These are phyloP conservation scores for Sitophilus oryzae DNA, from an alignment of 1,140 invertebrate species.

Conservation along the genomic window DNA sequence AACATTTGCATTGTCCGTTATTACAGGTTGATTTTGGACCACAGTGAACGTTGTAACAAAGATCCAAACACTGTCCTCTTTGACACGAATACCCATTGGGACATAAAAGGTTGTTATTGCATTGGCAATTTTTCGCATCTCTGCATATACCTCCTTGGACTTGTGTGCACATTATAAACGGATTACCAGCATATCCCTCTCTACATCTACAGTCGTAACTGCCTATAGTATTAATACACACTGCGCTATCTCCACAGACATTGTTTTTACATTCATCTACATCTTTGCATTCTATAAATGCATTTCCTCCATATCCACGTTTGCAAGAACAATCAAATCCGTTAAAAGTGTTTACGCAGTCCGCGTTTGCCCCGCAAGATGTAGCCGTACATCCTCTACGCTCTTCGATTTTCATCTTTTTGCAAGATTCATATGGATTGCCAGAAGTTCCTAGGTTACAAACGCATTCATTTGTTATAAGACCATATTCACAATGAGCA, in stretches of 20 bases:
- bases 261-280: constrained; percentile 77
- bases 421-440: constrained; percentile 81
- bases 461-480: constrained; percentile 65
- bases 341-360: constrained; percentile 66
- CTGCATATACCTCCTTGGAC: constrained; percentile 61
- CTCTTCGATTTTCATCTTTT: constrained; percentile 36
- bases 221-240: constrained; percentile 82
- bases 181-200: constrained; percentile 75
- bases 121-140: constrained; percentile 62
- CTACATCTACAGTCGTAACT: constrained; percentile 82
- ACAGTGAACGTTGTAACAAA: constrained; percentile 67
- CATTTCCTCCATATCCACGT: constrained; percentile 76
- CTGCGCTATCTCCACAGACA: constrained; percentile 78
- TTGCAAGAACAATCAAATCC: constrained; percentile 76
- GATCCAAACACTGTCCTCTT: constrained; percentile 62
- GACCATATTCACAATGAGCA: constrained; percentile 81
- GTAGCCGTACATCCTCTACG: constrained; percentile 66
- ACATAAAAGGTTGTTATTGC: constrained; percentile 62
- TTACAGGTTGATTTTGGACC: constrained; percentile 77
- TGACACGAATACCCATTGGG: constrained; percentile 69
- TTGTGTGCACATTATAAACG: constrained; percentile 69
- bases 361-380: constrained; percentile 70
- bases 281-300: constrained; percentile 78
- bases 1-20: constrained; percentile 71
- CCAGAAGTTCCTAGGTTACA: constrained; percentile 78